Conservation (phyloP, 2,797 vertebrate species). For the Microtus californicus region DNA sequence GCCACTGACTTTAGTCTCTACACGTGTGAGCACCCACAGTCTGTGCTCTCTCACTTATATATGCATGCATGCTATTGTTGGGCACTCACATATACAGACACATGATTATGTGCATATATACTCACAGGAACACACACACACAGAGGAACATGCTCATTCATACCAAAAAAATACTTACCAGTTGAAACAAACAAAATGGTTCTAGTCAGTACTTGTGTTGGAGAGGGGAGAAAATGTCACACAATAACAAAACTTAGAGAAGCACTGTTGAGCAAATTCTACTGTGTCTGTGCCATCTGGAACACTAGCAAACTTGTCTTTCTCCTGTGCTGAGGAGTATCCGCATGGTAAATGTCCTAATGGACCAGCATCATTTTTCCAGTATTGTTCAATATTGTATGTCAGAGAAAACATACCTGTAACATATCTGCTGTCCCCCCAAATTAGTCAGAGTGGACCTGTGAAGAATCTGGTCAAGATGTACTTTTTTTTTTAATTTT, state of each 20-base stretch:
- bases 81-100: not conserved
- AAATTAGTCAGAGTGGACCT: conserved; percentile 51
- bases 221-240: not conserved
- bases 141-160: not conserved
- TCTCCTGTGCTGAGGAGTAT: not conserved
- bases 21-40: not conserved
- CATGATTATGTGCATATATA: not conserved
- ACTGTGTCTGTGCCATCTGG: not conserved
- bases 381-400: not conserved
- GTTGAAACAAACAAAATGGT: not conserved
- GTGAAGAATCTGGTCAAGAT: conserved; percentile 59
- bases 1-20: not conserved
- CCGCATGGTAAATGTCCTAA: not conserved
- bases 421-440: not conserved
- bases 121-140: not conserved
- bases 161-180: not conserved
- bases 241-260: not conserved
- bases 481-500: too few relatives aligned
- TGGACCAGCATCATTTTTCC: conserved; percentile 8
- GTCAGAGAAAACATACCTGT: conserved; percentile 54
- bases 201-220: not conserved
- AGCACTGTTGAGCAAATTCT: not conserved
- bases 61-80: not conserved
- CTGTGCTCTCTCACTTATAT: not conserved
- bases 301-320: not conserved